Conservation (phyloP, 2,797 vertebrate genomes). For the Potorous gilbertii region DNA sequence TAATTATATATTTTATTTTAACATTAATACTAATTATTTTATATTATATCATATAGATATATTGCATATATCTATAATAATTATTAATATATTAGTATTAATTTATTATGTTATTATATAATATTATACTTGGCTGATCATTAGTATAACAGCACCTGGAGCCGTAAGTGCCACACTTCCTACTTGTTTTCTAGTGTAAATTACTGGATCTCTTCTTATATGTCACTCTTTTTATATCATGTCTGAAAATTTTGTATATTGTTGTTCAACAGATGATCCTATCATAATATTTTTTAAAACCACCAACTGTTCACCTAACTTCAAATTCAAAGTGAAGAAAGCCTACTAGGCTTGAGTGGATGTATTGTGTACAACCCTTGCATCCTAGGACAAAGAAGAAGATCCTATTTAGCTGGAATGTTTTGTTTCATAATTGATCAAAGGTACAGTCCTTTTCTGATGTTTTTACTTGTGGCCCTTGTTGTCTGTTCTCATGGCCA, state of each 20-base stretch:
- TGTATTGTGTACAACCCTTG: neutral
- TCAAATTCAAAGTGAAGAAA: neutral
- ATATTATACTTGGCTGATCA: too few relatives aligned
- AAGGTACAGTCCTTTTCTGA: neutral
- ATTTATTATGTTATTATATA: too few relatives aligned
- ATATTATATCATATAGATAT: too few relatives aligned
- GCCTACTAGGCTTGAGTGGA: neutral
- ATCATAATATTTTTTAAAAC: neutral
- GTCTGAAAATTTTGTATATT: neutral
- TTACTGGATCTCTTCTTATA: neutral
- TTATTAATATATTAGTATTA: too few relatives aligned
- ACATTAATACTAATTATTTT: too few relatives aligned
- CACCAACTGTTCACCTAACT: neutral
- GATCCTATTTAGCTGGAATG: neutral
- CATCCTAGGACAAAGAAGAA: neutral
- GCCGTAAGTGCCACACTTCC: neutral
- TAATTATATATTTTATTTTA: too few relatives aligned
- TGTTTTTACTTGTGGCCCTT: neutral
- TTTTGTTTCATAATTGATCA: constrained; percentile 4
- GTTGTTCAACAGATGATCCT: neutral
- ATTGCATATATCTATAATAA: too few relatives aligned
- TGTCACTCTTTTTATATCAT: neutral
- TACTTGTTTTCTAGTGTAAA: neutral
- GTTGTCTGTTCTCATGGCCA: too few relatives aligned
- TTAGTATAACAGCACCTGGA: neutral